Conservation (phyloP, 2,113 vertebrate species). For the Protomyctophum bolini region DNA sequence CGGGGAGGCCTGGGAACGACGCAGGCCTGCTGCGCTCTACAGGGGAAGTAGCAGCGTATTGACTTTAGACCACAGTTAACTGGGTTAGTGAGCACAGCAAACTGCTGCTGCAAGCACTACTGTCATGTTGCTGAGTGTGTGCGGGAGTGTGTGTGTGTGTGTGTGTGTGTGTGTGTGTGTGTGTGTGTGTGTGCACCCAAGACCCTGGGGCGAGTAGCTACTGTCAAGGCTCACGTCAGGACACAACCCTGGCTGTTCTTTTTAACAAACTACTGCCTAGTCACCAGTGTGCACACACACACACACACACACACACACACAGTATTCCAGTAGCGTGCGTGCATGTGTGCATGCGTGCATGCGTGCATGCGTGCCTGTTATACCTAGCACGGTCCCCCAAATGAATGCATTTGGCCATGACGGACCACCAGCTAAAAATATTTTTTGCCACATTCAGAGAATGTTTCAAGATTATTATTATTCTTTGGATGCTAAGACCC, state of each 20-base stretch:
- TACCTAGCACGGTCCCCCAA: too few species aligned
- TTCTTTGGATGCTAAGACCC: too few species aligned
- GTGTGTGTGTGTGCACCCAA: neutral
- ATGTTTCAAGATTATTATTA: too few species aligned
- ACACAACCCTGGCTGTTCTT: neutral
- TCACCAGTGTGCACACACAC: too few species aligned
- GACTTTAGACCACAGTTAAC: slow-evolving; percentile 60
- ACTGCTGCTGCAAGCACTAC: slow-evolving; percentile 62
- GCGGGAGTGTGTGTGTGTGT: slow-evolving; percentile 16
- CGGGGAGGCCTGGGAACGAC: slow-evolving; percentile 1
- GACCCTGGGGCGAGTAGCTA: slow-evolving; percentile 6
- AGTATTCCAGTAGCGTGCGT: too few species aligned
- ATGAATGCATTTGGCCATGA: too few species aligned
- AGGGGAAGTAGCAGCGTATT: slow-evolving; percentile 34
- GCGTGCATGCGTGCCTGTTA: too few species aligned
- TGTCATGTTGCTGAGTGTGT: slow-evolving; percentile 44
- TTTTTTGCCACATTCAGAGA: too few species aligned
- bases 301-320: too few species aligned
- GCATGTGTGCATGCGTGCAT: too few species aligned
- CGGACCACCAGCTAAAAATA: too few species aligned
- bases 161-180: neutral
- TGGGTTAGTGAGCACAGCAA: slow-evolving; percentile 62
- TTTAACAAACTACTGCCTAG: too few species aligned
- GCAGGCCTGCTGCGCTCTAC: neutral
- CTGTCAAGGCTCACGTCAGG: slow-evolving; percentile 20